Evolutionary conservation across 2,797 vertebrate species (phyloP).

Genomic region (Gallinago stenura): DNA sequence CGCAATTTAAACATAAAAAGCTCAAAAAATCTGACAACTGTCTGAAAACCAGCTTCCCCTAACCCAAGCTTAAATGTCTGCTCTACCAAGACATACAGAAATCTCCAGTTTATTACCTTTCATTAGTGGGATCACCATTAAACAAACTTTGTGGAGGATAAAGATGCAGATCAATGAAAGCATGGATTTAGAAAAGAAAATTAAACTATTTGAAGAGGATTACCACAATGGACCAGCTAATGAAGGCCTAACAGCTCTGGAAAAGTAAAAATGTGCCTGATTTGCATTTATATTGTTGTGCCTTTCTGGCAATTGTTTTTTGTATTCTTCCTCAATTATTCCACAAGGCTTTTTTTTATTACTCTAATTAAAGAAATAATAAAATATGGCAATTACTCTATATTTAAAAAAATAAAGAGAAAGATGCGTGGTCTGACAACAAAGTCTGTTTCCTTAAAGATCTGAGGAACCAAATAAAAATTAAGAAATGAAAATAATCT

Average conservation of each 20-base stretch:
- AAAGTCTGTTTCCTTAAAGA: neutral
- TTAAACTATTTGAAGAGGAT: constrained; percentile 55
- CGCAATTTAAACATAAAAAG: neutral
- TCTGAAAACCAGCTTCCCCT: neutral
- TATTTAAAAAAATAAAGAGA: neutral
- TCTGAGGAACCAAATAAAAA: neutral
- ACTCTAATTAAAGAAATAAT: neutral
- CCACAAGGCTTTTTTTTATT: neutral
- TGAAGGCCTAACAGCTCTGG: neutral
- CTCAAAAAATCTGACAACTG: neutral
- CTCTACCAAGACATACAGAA: neutral
- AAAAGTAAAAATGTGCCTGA: neutral
- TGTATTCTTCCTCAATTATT: neutral
- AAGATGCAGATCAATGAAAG: neutral
- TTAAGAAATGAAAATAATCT: neutral
- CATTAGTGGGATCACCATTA: constrained; percentile 5
- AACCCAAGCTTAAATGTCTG: neutral
- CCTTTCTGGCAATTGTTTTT: neutral
- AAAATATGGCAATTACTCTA: neutral
- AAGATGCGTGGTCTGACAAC: neutral
- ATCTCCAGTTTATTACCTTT: neutral
- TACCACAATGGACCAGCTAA: neutral
- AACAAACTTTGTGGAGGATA: neutral
- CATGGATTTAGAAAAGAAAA: constrained; percentile 27
- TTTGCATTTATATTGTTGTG: constrained; percentile 45